Evolutionary conservation across 2,113 vertebrate species (phyloP), one percentile per base, ranked within the genome.

Genomic region (Xyliphius kryptos): DNA sequence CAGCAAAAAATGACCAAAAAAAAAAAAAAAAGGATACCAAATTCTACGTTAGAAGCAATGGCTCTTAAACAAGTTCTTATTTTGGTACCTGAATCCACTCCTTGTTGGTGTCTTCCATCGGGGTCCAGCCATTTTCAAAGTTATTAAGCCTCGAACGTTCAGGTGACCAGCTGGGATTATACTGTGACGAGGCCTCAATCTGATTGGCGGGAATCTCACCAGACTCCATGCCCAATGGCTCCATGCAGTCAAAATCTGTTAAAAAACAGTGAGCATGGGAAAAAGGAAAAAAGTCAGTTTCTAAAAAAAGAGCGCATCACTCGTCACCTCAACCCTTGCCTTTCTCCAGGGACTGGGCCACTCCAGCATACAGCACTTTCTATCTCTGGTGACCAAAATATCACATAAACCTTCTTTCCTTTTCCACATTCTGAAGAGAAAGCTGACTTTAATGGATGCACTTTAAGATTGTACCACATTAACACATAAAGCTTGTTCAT

Each of bases 11-110:
- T n/a, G n/a, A 38, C 36, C 10, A 19, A 20, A 17, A n/a, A 26
- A 3, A 15, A 0, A 1, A 17, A 50, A 6, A 13, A 49, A 21
- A 52, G 13, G 36, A 47, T 20, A 26, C 47, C 3, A 21, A 43
- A 47, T 9, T 4, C 49, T 20, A 50, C 10, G 46, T 46, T n/a
- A n/a, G n/a, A n/a, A n/a, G n/a, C n/a, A n/a, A n/a, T n/a, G n/a
- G n/a, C n/a, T n/a, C n/a, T n/a, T n/a, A n/a, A n/a, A n/a, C n/a
- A n/a, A n/a, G n/a, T n/a, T n/a, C n/a, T n/a, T n/a, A n/a, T n/a
- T n/a, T n/a, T n/a, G n/a, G n/a, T n/a, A 99, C 96, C 95, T 99
- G 96, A 75, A 99, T 94, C 94, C 95, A 99, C 74, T 98, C 95
- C 76, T 85, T 89, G 74, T 73, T 76, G n/a, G 91, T 89, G 76